Evolutionary conservation across 2,888 invertebrate species (phyloP), one percentile per base, ranked within the genome.

Genomic region (Griposia aprilina): DNA sequence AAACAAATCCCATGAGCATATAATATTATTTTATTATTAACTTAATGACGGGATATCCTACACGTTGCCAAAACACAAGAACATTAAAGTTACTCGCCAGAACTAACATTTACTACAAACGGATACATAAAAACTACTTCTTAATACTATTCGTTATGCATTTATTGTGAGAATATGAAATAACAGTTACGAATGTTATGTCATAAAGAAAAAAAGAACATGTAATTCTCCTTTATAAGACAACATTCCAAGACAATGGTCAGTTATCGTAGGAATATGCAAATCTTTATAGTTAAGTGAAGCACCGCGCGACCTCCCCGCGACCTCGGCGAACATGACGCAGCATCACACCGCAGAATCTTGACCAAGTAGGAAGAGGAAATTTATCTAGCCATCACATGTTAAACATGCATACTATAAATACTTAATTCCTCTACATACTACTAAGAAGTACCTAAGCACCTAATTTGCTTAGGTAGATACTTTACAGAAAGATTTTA

Each of bases 311-410:
- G 86, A 86, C 87, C 89, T 88, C 81, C 72, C 48, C 10, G 62
- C 76, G 88, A 62, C 88, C 88, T 88, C 86, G 89, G 17, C 11
- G 55, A 17, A 70, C 78, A 80, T 82, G 80, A 80, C 76, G 82
- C 84, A 71, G 78, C 85, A 83, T 80, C 82, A 76, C 63, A 41
- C 66, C 57, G 52, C 76, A 84, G 71, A 78, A 74, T 80, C 81
- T 75, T 78, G 80, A 82, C 72, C 81, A 68, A 82, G 50, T 85
- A 89, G 89, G 89, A 89, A 89, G 87, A 88, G 85, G 88, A 82
- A 89, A 88, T 85, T 74, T 68, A 76, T 76, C 79, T 74, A 81
- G 66, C 55, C 63, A 50, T 26, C 30, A 80, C 74, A 80, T 79
- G 50, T 70, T 78, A 48, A 76, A 65, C 55, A 30, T 78, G 45